A percentile compares a stretch with the other conserved stretches of the same genome.
Conservation (phyloP, 1,140 invertebrate species). For the Drosophila mayri region DNA sequence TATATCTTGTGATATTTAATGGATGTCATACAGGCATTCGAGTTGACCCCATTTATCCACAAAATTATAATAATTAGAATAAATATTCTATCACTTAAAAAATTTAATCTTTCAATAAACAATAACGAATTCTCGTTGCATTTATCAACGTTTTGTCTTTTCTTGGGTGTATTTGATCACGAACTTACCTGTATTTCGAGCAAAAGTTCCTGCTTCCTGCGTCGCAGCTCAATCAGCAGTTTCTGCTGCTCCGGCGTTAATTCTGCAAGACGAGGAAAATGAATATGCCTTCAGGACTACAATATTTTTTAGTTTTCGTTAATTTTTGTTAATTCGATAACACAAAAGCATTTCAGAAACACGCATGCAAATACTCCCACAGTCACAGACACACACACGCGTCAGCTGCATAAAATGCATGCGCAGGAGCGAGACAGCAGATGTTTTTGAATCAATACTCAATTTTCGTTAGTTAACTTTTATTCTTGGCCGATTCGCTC, state of each 20-base stretch:
- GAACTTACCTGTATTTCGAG: conserved; percentile 97
- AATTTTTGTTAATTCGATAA: conserved; percentile 63
- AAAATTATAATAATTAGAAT: not conserved
- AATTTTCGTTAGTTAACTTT: conserved; percentile 30
- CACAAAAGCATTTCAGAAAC: conserved; percentile 27
- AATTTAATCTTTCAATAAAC: not conserved
- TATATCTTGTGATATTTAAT: not conserved
- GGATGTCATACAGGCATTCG: not conserved
- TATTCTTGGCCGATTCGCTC: conserved; percentile 11
- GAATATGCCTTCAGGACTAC: conserved; percentile 81
- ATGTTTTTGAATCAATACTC: conserved; percentile 41
- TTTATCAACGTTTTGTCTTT: not conserved
- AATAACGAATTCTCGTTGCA: not conserved
- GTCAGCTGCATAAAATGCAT: conserved; percentile 34
- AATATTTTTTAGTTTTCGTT: not conserved
- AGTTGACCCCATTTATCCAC: not conserved
- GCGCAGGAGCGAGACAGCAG: conserved; percentile 36
- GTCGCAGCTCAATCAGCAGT: conserved; percentile 94
- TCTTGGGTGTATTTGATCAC: too few relatives aligned
- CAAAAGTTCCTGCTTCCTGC: conserved; percentile 95
- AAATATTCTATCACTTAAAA: not conserved
- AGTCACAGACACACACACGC: conserved; percentile 13
- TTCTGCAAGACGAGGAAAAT: conserved; percentile 89
- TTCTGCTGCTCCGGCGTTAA: conserved; percentile 96
- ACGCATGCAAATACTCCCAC: conserved; percentile 40